A percentile compares a stretch with the other conserved stretches of the same genome.
These are phyloP conservation scores for Poeciliopsis turrubarensis DNA, from an alignment of 2,113 vertebrate species.

Conservation along the genomic window DNA sequence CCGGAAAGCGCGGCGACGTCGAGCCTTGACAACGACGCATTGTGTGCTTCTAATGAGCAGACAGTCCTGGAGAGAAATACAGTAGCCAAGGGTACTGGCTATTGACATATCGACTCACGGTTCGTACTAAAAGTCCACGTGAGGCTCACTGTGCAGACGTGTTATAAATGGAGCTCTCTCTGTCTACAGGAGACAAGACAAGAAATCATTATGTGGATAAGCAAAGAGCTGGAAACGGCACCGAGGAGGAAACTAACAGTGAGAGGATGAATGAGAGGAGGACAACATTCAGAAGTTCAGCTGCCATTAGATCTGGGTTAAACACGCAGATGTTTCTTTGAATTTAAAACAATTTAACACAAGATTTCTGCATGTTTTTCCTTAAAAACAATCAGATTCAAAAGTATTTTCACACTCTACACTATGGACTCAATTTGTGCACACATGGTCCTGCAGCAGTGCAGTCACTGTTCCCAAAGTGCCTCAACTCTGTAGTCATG, in stretches of 20 bases:
- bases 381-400: background rate
- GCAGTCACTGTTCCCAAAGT: background rate
- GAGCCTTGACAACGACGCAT: slow-evolving; percentile 26
- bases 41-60: slow-evolving; percentile 42
- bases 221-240: slow-evolving; percentile 27
- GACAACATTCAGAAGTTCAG: background rate
- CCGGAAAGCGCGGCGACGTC: slow-evolving; percentile 11
- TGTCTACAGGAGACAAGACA: slow-evolving; percentile 49
- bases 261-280: slow-evolving; percentile 16
- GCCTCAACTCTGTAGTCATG: background rate
- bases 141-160: slow-evolving; percentile 29
- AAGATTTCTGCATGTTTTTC: background rate
- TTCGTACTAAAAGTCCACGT: slow-evolving; percentile 44
- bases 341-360: background rate
- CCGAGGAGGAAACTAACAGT: slow-evolving; percentile 3
- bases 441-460: background rate
- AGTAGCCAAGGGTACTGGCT: slow-evolving; percentile 58
- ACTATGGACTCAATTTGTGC: too few species aligned
- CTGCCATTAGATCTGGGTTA: background rate
- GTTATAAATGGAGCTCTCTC: slow-evolving; percentile 55
- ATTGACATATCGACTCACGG: slow-evolving; percentile 65
- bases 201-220: slow-evolving; percentile 54
- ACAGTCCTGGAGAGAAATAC: slow-evolving; percentile 49
- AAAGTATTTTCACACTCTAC: background rate
- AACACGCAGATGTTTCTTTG: background rate